phyloP scores from a whole-genome alignment of 2,888 invertebrate species.

The Caenorhabditis imperialis region DNA sequence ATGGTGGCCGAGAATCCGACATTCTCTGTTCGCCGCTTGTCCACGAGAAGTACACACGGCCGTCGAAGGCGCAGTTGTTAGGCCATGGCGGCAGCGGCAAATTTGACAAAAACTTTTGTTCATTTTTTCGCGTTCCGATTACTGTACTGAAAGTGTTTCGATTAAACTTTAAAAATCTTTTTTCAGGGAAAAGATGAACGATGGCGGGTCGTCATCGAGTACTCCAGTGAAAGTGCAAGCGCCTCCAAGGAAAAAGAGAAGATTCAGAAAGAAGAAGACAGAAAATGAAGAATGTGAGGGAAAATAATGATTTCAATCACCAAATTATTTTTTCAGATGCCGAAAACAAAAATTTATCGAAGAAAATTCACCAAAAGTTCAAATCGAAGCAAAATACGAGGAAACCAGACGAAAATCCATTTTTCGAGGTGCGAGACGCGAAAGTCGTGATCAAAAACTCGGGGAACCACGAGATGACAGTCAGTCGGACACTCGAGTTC shows the following conservation, averaged over 20 bases:
- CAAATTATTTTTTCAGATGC: constrained; percentile 30
- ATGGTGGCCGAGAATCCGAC: too few relatives aligned
- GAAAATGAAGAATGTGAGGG: constrained; percentile 54
- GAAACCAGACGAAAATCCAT: constrained; percentile 32
- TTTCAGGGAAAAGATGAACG: constrained; percentile 18
- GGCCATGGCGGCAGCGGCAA: neutral
- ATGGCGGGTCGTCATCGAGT: constrained; percentile 16
- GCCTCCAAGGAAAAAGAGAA: constrained; percentile 27
- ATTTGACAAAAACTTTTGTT: neutral
- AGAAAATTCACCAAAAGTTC: constrained; percentile 37
- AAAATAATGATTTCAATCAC: neutral
- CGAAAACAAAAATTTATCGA: constrained; percentile 39
- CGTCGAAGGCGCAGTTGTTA: neutral
- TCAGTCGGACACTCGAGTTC: constrained; percentile 50
- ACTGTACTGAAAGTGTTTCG: neutral
- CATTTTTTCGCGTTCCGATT: neutral
- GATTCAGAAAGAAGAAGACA: constrained; percentile 21
- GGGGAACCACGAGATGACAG: constrained; percentile 50
- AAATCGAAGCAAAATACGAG: constrained; percentile 3
- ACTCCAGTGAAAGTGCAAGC: constrained; percentile 9
- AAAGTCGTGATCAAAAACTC: constrained; percentile 50
- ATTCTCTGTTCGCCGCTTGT: neutral
- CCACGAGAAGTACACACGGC: constrained; percentile 9
- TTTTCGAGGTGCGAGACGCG: constrained; percentile 39
- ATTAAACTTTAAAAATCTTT: neutral